Evolutionary conservation across 2,888 invertebrate species (phyloP).

Genomic region (Dromius quadrimaculatus): DNA sequence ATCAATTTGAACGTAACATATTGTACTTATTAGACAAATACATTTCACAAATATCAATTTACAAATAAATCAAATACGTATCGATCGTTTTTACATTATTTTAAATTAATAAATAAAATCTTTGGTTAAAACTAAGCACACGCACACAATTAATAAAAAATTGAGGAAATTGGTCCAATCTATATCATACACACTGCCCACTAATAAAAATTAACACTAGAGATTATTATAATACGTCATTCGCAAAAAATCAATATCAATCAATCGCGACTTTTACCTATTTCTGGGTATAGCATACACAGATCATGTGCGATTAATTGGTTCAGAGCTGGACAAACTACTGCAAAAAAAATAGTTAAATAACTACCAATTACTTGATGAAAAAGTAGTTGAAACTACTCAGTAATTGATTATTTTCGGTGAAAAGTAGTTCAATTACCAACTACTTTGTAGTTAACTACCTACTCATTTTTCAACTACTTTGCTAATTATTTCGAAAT

Average conservation of each 20-base stretch:
- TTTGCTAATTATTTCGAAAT: too few relatives aligned
- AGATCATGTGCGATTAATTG: too few relatives aligned
- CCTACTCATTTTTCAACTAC: too few relatives aligned
- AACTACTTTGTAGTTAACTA: too few relatives aligned
- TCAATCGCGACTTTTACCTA: not conserved
- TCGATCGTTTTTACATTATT: slow-evolving; percentile 9
- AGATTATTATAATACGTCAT: not conserved
- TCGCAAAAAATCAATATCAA: slow-evolving; percentile 5
- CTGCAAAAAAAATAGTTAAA: too few relatives aligned
- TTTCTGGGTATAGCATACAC: too few relatives aligned
- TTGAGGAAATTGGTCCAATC: slow-evolving; percentile 25
- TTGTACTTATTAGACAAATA: slow-evolving; percentile 14
- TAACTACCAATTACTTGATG: too few relatives aligned
- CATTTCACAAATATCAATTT: slow-evolving; percentile 10
- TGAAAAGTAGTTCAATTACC: too few relatives aligned
- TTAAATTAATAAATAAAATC: slow-evolving; percentile 43
- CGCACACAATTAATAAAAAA: slow-evolving; percentile 1
- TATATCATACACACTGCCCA: slow-evolving; percentile 17
- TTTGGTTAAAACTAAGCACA: slow-evolving; percentile 46
- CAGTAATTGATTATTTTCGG: too few relatives aligned
- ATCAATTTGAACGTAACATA: slow-evolving; percentile 11
- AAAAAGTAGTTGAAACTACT: too few relatives aligned
- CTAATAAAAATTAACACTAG: slow-evolving; percentile 23
- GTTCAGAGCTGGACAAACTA: too few relatives aligned
- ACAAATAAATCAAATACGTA: slow-evolving; percentile 19